These are phyloP conservation scores for Lepilemur septentrionalis DNA, from an alignment of 2,797 vertebrate genomes.

Conservation along the genomic window DNA sequence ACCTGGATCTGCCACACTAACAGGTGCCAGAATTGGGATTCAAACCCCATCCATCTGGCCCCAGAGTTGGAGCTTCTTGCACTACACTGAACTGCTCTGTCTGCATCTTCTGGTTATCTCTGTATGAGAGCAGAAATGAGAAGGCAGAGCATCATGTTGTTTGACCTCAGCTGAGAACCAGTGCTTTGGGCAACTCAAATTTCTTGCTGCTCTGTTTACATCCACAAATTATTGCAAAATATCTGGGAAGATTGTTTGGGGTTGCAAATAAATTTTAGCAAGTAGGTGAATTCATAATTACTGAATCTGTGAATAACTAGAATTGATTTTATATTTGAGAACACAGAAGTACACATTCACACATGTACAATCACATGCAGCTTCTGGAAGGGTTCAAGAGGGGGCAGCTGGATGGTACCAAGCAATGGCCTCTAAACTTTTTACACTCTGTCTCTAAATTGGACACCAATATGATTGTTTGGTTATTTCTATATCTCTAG, in stretches of 20 bases:
- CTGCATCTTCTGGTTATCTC: not conserved
- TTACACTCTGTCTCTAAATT: not conserved
- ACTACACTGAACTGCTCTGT: fast-evolving
- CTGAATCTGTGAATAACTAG: not conserved
- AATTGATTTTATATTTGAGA: not conserved
- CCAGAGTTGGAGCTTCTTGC: not conserved
- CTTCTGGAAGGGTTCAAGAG: not conserved
- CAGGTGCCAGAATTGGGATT: not conserved
- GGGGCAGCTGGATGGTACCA: too few species aligned
- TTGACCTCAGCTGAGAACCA: not conserved
- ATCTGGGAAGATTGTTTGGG: not conserved
- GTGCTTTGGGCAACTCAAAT: not conserved
- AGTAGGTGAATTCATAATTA: not conserved
- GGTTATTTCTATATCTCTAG: not conserved
- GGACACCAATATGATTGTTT: not conserved
- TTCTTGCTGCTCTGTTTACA: not conserved
- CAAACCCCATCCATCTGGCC: not conserved
- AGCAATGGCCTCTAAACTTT: not conserved
- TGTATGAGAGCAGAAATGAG: not conserved
- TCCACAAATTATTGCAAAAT: not conserved
- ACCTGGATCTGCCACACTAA: not conserved
- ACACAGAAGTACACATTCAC: not conserved
- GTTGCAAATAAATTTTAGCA: not conserved
- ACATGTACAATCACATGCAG: not conserved
- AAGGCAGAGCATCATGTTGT: not conserved